phyloP scores from a whole-genome alignment of 2,113 vertebrate genomes.

The Myotis davidii region DNA sequence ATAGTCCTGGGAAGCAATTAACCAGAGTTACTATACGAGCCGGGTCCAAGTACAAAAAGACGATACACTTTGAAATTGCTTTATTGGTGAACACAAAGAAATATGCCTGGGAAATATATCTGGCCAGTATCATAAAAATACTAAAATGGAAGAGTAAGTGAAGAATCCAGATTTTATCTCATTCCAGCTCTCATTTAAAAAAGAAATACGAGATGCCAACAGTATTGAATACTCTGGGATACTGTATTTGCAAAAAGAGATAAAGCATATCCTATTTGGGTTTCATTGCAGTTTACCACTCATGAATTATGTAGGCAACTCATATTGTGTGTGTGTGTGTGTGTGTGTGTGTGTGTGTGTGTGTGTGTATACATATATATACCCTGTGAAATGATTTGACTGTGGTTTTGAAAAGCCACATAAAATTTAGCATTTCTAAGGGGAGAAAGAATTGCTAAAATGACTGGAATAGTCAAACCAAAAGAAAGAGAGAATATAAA shows the following conservation, averaged over 20 bases:
- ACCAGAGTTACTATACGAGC: neutral
- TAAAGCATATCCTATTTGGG: constrained; percentile 58
- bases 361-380: neutral
- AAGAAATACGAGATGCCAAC: constrained; percentile 30
- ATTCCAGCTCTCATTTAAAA: constrained; percentile 46
- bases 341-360: too few relatives aligned
- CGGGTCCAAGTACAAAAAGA: constrained; percentile 3
- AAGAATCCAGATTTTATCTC: neutral
- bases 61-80: constrained; percentile 13
- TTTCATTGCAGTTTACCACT: constrained; percentile 34
- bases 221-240: neutral
- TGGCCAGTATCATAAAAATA: neutral
- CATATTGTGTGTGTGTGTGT: neutral
- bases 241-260: constrained; percentile 70
- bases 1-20: neutral
- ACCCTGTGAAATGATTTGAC: constrained; percentile 48
- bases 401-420: constrained; percentile 45
- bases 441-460: constrained; percentile 18
- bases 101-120: neutral
- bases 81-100: constrained; percentile 45
- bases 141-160: neutral
- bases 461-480: neutral
- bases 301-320: constrained; percentile 61
- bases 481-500: constrained; percentile 15
- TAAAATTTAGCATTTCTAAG: constrained; percentile 51